Conservation (phyloP, 2,797 vertebrate species). For the Phrynocephalus vlangalii region DNA sequence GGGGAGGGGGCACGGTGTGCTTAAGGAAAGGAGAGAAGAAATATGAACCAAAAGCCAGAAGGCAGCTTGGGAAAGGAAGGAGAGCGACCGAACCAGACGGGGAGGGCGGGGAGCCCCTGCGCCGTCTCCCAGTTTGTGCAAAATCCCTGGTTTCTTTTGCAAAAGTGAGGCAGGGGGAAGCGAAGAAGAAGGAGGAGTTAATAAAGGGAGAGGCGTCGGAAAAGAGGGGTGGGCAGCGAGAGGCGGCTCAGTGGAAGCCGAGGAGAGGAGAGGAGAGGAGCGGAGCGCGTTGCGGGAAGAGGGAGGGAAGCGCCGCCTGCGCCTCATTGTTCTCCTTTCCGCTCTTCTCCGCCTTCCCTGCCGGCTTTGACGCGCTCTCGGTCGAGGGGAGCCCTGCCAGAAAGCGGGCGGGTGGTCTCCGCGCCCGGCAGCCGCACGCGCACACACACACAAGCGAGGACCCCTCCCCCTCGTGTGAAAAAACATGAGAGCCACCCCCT, state of each 20-base stretch:
- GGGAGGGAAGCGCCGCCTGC: neutral
- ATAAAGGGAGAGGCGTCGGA: neutral
- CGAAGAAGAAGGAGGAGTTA: no score
- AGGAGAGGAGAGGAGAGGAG: no score
- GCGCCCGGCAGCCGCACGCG: neutral
- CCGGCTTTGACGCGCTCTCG: no score
- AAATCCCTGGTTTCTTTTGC: no score
- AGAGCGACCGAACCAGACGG: no score
- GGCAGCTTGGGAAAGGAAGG: neutral
- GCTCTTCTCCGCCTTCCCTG: neutral
- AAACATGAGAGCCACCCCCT: neutral
- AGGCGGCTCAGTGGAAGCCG: no score
- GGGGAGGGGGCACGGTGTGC: neutral
- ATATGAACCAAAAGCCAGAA: neutral
- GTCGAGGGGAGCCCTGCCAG: no score
- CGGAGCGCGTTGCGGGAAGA: no score
- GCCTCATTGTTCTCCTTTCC: constrained; percentile 17
- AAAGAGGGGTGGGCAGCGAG: neutral
- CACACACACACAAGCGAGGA: no score
- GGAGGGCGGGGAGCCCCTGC: no score
- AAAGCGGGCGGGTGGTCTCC: neutral
- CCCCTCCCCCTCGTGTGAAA: neutral
- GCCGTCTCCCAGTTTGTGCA: no score
- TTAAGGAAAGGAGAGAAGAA: neutral
- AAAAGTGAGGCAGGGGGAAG: no score